Conservation (phyloP, 92 coral and sea anemone genomes). For the Phenganax marumi region DNA sequence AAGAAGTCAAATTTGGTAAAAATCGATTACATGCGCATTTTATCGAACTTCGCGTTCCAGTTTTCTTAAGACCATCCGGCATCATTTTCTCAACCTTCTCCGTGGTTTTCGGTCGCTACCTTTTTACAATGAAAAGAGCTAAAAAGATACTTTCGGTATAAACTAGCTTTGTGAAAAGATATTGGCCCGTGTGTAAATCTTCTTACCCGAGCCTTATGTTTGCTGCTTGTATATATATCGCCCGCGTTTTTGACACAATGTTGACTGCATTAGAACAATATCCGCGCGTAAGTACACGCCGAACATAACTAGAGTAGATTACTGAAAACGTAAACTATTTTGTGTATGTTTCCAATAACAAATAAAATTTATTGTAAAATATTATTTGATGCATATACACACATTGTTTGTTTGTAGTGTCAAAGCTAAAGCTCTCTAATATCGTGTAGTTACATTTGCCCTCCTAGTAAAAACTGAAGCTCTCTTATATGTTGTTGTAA, state of each 20-base stretch:
- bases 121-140: too few species aligned
- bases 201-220: not conserved
- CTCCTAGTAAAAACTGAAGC: too few species aligned
- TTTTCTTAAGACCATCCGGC: too few species aligned
- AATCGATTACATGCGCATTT: too few species aligned
- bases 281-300: not conserved
- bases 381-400: not conserved
- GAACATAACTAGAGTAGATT: not conserved
- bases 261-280: slow-evolving; percentile 12
- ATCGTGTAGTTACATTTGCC: too few species aligned
- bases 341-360: not conserved
- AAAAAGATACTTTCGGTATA: not conserved
- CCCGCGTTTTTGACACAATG: not conserved
- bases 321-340: not conserved
- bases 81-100: too few species aligned
- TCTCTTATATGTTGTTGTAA: too few species aligned
- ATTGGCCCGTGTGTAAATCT: slow-evolving; percentile 25
- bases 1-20: too few species aligned
- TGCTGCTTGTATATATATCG: not conserved
- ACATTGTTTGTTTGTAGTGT: not conserved
- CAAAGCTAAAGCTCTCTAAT: too few species aligned
- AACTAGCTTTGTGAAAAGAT: slow-evolving; percentile 10
- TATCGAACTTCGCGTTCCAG: too few species aligned
- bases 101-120: too few species aligned
- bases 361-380: slow-evolving; percentile 2